Percentiles rank a stretch among this genome's conserved stretches.
phyloP scores from a whole-genome alignment of 2,113 vertebrate species.

The Poeciliopsis occidentalis region DNA sequence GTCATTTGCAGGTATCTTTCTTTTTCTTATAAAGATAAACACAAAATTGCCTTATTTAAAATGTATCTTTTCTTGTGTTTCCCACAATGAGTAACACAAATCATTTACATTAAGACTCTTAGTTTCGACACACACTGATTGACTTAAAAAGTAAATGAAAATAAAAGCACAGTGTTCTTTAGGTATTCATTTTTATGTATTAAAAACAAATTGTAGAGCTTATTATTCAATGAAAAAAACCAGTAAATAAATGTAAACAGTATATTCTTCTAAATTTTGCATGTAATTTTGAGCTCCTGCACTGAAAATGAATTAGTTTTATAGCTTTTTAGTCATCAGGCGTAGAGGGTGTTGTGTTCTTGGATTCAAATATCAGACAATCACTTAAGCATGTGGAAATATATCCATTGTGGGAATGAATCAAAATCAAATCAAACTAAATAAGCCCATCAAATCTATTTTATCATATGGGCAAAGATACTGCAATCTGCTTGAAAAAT shows the following conservation, averaged over 20 bases:
- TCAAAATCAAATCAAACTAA: not conserved
- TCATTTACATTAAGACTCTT: too few relatives aligned
- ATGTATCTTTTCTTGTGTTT: too few relatives aligned
- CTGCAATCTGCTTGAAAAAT: not conserved
- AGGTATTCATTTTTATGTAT: too few relatives aligned
- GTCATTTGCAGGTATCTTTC: too few relatives aligned
- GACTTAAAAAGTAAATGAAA: too few relatives aligned
- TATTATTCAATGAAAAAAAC: not conserved
- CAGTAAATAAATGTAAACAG: not conserved
- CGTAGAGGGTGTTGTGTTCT: not conserved
- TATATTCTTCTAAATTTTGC: too few relatives aligned
- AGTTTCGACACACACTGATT: too few relatives aligned
- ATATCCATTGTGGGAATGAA: not conserved
- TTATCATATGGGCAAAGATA: not conserved
- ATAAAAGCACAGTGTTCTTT: too few relatives aligned
- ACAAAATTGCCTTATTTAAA: too few relatives aligned
- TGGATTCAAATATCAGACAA: not conserved
- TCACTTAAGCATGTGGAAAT: not conserved
- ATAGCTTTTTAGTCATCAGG: not conserved
- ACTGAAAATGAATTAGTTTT: not conserved
- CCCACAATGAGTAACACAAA: too few relatives aligned
- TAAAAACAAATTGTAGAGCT: too few relatives aligned
- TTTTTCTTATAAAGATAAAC: too few relatives aligned
- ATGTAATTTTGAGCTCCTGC: not conserved
- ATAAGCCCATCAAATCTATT: not conserved